Percentiles rank a stretch among this genome's conserved stretches.
Evolutionary conservation across 2,113 vertebrate genomes (phyloP).

Genomic region (Myotis davidii): DNA sequence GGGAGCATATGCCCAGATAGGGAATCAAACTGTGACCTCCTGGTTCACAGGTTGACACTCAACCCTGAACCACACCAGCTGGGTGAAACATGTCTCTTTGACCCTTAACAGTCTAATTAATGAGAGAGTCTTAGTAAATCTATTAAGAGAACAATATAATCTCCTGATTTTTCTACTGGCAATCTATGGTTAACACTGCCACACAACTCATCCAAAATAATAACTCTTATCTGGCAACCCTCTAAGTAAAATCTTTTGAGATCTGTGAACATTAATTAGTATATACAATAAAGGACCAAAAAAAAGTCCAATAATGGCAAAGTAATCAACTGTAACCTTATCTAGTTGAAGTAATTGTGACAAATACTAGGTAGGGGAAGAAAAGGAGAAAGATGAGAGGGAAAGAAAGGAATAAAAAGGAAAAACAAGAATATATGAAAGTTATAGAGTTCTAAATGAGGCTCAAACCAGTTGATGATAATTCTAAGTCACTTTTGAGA

Average conservation of each 20-base stretch:
- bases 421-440: not conserved
- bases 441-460: not conserved
- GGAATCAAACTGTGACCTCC: no score
- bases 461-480: not conserved
- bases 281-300: not conserved
- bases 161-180: conserved; percentile 1
- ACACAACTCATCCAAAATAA: conserved; percentile 26
- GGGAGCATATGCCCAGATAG: no score
- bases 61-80: no score
- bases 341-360: not conserved
- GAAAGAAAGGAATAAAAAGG: not conserved
- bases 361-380: not conserved
- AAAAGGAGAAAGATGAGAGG: not conserved
- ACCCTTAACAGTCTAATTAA: not conserved
- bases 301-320: not conserved
- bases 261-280: conserved; percentile 35
- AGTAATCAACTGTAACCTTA: not conserved
- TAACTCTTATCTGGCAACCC: not conserved
- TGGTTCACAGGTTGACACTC: no score
- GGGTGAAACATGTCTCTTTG: not conserved
- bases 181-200: conserved; percentile 18
- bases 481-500: not conserved
- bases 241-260: conserved; percentile 5
- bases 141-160: not conserved
- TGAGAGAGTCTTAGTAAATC: not conserved